Evolutionary conservation across 2,113 vertebrate species (phyloP).

Genomic region (Phalacrocorax brasilianus): DNA sequence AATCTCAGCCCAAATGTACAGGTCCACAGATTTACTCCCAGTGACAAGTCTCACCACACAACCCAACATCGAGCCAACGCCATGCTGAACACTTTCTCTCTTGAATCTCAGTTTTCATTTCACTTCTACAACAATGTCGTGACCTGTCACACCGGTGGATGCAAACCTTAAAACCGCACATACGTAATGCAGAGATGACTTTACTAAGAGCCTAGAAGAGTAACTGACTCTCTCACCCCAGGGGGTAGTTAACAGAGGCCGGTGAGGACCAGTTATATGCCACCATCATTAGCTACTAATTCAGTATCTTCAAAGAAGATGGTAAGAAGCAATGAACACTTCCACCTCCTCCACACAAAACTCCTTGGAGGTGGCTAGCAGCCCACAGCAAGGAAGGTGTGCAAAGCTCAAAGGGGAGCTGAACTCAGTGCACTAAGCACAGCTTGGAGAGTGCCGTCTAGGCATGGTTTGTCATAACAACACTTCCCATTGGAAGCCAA

Average conservation of each 20-base stretch:
- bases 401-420: not conserved
- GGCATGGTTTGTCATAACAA: not conserved
- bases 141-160: not conserved
- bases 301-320: not conserved
- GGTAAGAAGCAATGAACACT: not conserved
- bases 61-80: fast-evolving
- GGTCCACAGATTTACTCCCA: not conserved
- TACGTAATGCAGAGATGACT: fast-evolving
- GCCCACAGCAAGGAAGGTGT: fast-evolving
- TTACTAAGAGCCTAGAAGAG: not conserved
- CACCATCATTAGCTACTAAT: not conserved
- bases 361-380: not conserved
- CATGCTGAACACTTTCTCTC: not conserved
- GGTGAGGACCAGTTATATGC: not conserved
- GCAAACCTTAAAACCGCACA: not conserved
- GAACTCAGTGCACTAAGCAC: not conserved
- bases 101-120: not conserved
- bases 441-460: not conserved
- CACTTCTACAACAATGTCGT: not conserved
- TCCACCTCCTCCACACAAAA: fast-evolving
- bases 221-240: not conserved
- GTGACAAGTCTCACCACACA: not conserved
- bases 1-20: not conserved
- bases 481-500: not conserved
- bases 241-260: not conserved